Base-by-base conservation (phyloP, 2,888 invertebrate genomes). In the Drosophila longiperda region DNA sequence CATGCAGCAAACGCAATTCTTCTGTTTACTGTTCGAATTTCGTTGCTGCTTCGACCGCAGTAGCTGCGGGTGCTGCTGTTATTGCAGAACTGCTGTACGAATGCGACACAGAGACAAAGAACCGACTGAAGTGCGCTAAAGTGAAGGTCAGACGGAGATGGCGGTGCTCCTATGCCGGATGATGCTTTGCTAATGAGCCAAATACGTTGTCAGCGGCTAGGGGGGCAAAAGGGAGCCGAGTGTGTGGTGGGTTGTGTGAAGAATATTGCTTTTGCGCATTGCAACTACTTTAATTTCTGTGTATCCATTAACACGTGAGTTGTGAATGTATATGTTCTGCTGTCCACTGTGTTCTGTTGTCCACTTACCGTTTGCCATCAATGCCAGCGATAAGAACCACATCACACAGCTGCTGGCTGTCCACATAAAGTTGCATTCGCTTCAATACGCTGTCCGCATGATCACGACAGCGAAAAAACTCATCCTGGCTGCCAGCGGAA, bases 351-450 rank as follows among this genome's bases (percentile, higher is more conserved):
- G 11, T 7, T 23, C 38, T 20, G 34, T 38, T 29, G 40, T 66
- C 29, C 60, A 82, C 90, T 90, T 90, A 95, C 95, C 95, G 95
- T 93, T 94, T 94, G 70, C 95, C 95, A 92, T 94, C 94, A 78
- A 93, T 94, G 91, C 96, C 97, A 73, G 97, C 97, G 83, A 98
- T 95, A 32, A 98, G 95, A 26, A 95, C 95, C 58, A 98, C 97
- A 94, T 98, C 98, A 91, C 97, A 98, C 61, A 98, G 94, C 93
- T 97, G 96, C 87, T 96, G 96, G 70, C 96, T 95, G 90, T 96
- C 95, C 78, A 97, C 95, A 94, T 97, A 98, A 61, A 95, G 94
- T 92, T 96, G 96, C 96, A 98, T 97, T 90, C 96, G 96, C 82
- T 95, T 95, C 61, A 98, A 94, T 89, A 97, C 96, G 66, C 94